Evolutionary conservation across 2,888 invertebrate species (phyloP).

Genomic region (Phorcus lineatus): DNA sequence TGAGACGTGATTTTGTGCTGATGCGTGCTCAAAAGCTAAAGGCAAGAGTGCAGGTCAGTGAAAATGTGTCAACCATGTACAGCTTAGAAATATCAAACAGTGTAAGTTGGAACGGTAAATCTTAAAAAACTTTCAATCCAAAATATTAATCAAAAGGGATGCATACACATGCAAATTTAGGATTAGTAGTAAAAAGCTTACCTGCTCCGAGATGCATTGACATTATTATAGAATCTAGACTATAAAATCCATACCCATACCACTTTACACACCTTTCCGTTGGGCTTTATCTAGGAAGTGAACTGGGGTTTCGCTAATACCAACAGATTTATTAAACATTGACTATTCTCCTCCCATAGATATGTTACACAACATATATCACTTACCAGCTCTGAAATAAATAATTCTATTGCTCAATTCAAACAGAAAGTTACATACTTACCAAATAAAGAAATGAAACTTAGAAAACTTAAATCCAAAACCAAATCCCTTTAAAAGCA

Average conservation of each 20-base stretch:
- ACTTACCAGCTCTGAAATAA: too few relatives aligned
- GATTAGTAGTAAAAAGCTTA: not conserved
- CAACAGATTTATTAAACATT: too few relatives aligned
- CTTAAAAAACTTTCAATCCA: not conserved
- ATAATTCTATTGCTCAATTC: too few relatives aligned
- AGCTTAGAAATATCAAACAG: not conserved
- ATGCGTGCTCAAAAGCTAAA: conserved; percentile 10
- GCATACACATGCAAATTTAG: conserved; percentile 8
- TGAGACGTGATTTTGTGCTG: not conserved
- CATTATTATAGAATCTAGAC: not conserved
- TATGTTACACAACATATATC: too few relatives aligned
- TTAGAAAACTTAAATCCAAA: too few relatives aligned
- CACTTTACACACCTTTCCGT: not conserved
- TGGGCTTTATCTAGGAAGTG: not conserved
- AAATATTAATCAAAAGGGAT: not conserved
- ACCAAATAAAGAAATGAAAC: too few relatives aligned
- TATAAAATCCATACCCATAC: not conserved
- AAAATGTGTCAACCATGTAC: not conserved
- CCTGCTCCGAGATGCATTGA: conserved; percentile 1
- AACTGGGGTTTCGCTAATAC: not conserved
- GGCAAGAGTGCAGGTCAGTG: not conserved
- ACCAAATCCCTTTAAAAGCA: too few relatives aligned
- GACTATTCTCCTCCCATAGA: too few relatives aligned
- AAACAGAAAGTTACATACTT: too few relatives aligned
- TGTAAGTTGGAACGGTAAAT: not conserved